Conservation (phyloP, 2,797 vertebrate species). For the Melanotaenia nigrans region DNA sequence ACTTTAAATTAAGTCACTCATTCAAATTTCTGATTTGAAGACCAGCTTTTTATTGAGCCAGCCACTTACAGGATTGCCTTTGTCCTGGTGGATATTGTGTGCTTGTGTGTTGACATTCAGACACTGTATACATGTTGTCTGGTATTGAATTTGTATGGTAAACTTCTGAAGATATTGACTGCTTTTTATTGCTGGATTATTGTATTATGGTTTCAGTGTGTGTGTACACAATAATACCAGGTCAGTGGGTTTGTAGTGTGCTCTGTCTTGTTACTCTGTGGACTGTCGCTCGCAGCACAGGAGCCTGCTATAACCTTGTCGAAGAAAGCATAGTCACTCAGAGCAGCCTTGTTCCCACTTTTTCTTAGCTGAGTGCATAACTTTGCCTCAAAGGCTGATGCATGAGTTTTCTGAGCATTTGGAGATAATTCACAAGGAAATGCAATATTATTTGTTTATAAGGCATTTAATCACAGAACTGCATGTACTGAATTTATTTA, state of each 20-base stretch:
- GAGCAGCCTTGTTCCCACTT: conserved; percentile 18
- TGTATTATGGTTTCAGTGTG: conserved; percentile 35
- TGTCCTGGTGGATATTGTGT: neutral
- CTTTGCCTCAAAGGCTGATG: conserved; percentile 10
- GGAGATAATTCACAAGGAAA: neutral
- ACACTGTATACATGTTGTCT: neutral
- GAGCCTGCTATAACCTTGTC: conserved; percentile 18
- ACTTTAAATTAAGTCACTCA: neutral
- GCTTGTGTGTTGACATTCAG: neutral
- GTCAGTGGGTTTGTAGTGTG: conserved; percentile 62
- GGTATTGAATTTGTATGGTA: conserved; percentile 12
- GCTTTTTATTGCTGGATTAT: conserved; percentile 44
- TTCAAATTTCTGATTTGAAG: conserved; percentile 4
- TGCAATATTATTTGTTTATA: neutral
- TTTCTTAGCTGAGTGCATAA: conserved; percentile 15
- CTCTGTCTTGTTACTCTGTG: conserved; percentile 14
- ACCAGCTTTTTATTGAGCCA: neutral
- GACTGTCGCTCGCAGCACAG: conserved; percentile 28
- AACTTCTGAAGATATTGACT: conserved; percentile 10
- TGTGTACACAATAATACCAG: conserved; percentile 47
- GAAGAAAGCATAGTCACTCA: conserved; percentile 21
- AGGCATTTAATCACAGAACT: neutral
- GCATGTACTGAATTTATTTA: neutral
- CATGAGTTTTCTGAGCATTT: conserved; percentile 1
- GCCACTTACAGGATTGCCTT: neutral